Evolutionary conservation across 2,797 vertebrate species (phyloP), one percentile per base, ranked within the genome.

Genomic region (Pterois miles): DNA sequence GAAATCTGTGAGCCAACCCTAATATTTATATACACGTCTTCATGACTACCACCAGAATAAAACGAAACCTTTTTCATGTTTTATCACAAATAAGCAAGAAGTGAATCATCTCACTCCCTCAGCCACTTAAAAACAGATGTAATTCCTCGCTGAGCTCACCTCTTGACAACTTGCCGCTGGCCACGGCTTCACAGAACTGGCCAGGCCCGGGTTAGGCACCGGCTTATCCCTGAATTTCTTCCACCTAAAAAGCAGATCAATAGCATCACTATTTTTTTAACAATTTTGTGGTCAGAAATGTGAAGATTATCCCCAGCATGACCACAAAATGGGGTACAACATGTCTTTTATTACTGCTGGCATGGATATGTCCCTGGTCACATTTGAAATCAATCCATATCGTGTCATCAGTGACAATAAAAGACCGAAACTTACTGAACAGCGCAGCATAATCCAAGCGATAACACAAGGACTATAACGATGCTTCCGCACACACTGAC

Each of bases 161-260:
- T 89, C 88, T 36, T 86, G 63, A 53, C 58, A 65, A 34, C 18
- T n/a, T 27, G 66, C 10, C 1, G 80, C 25, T 0, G 64, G 29
- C 94, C 94, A 95, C 65, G 62, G 4, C 0, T 81, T 89, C 74
- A 93, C 23, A 48, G 94, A 92, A 64, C 94, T 95, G 71, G 43
- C 43, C 43, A 75, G 72, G 14, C 82, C 63, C 14, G 95, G 95
- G 68, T 95, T 82, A 1, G 95, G 95, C 50, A 96, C 59, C 0
- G 66, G 87, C 71, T 91, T 93, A 54, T 75, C 77, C 22, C 7
- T 67, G 64, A 89, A 87, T 65, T 88, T 94, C 73, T 72, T 92
- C 77, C 87, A 93, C 63, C 94, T 95, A 27, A 16, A 62, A 65
- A 70, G 57, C 14, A 82, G 5, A 82, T 23, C 6, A 34, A 58